Percentiles rank a stretch among this genome's conserved stretches.
These are phyloP conservation scores for Scaptomyza flava DNA, from an alignment of 2,888 invertebrate species.

Conservation along the genomic window DNA sequence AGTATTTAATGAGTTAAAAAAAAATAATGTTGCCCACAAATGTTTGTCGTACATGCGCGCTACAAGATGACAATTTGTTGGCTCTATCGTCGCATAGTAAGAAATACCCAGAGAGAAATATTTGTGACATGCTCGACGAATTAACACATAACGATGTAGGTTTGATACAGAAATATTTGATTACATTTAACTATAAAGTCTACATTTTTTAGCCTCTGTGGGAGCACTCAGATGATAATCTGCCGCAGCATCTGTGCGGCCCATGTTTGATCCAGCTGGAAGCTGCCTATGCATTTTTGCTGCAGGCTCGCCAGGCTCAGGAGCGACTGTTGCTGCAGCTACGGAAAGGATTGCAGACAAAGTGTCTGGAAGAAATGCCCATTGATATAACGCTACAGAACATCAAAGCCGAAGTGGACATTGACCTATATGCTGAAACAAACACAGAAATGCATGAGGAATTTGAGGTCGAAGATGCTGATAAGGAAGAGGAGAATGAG, in stretches of 20 bases:
- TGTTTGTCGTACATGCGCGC: constrained; percentile 65
- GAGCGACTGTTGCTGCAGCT: constrained; percentile 52
- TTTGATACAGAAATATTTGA: background rate
- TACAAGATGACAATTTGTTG: constrained; percentile 32
- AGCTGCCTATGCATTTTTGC: constrained; percentile 69
- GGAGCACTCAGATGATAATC: constrained; percentile 44
- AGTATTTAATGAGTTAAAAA: background rate
- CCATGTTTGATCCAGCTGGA: constrained; percentile 67
- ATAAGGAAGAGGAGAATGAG: background rate
- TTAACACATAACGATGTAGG: constrained; percentile 66
- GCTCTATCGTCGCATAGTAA: constrained; percentile 37
- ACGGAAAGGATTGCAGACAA: constrained; percentile 17
- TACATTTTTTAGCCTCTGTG: constrained; percentile 34
- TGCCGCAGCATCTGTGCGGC: constrained; percentile 69
- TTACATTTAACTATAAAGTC: background rate
- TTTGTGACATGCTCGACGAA: constrained; percentile 60
- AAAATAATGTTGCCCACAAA: constrained; percentile 46
- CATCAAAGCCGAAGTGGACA: constrained; percentile 66
- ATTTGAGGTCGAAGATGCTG: background rate
- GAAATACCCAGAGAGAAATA: constrained; percentile 48
- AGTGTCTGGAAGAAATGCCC: constrained; percentile 72
- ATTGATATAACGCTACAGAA: constrained; percentile 70
- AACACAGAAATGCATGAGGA: background rate
- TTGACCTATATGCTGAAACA: constrained; percentile 9
- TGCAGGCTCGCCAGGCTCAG: constrained; percentile 65